phyloP scores from a whole-genome alignment of 2,113 vertebrate genomes.

The Gobio gobio region DNA sequence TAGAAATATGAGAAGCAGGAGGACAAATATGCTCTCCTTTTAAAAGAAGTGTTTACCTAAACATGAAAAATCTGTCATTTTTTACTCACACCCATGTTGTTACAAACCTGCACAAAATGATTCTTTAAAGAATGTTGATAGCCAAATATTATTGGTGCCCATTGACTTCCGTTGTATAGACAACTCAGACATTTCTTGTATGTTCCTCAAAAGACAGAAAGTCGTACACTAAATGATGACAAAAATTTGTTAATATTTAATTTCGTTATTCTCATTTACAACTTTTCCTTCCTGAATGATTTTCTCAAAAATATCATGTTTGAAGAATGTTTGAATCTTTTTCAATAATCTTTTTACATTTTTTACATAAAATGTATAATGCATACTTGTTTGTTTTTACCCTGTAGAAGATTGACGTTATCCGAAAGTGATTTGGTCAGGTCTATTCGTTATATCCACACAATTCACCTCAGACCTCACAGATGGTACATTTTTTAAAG shows the following conservation, averaged over 20 bases:
- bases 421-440: conserved; percentile 19
- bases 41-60: too few relatives aligned
- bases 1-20: too few relatives aligned
- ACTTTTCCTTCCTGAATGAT: background rate
- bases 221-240: background rate
- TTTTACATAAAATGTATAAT: background rate
- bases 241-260: too few relatives aligned
- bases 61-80: too few relatives aligned
- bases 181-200: background rate
- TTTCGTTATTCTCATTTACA: too few relatives aligned
- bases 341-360: too few relatives aligned
- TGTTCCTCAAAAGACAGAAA: background rate
- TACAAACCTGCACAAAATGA: too few relatives aligned
- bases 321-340: background rate
- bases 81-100: too few relatives aligned
- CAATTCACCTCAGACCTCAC: conserved; percentile 25
- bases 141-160: too few relatives aligned
- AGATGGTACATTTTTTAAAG: conserved; percentile 38
- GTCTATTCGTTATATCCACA: conserved; percentile 9
- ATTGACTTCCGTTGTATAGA: too few relatives aligned
- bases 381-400: background rate
- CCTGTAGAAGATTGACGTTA: conserved; percentile 7
- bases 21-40: too few relatives aligned
- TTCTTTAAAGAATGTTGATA: too few relatives aligned
- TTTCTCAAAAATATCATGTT: background rate